Conservation (phyloP, 2,797 vertebrate species). For the Melanotaenia pygmaea region DNA sequence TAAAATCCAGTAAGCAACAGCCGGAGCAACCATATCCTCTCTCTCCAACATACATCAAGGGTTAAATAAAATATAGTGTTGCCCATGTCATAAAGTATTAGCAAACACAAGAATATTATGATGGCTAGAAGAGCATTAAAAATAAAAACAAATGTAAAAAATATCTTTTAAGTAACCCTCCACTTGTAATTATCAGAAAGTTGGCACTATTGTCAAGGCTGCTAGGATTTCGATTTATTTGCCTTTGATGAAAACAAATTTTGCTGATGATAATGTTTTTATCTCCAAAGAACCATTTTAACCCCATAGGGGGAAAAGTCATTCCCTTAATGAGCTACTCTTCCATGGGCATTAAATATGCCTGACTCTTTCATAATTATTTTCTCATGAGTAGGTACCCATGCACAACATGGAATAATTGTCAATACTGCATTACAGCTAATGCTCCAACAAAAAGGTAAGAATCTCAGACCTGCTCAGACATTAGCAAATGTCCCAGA, state of each 20-base stretch:
- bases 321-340: conserved; percentile 43
- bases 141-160: neutral
- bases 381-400: conserved; percentile 38
- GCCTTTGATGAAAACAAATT: conserved; percentile 16
- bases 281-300: conserved; percentile 30
- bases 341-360: conserved; percentile 35
- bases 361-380: conserved; percentile 35
- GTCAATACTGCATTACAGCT: conserved; percentile 21
- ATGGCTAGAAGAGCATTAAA: neutral
- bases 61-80: neutral
- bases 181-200: conserved; percentile 9
- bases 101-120: neutral
- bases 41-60: conserved; percentile 14
- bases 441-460: conserved; percentile 27
- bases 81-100: neutral
- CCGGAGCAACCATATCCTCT: conserved; percentile 50
- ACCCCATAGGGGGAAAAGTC: conserved; percentile 9
- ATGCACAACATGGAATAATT: conserved; percentile 22
- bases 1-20: conserved; percentile 55
- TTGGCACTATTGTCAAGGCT: neutral
- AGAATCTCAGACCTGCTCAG: conserved; percentile 49
- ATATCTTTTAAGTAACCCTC: neutral
- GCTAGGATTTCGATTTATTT: conserved; percentile 11
- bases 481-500: conserved; percentile 71
- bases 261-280: conserved; percentile 23